Percentiles rank a stretch among this genome's conserved stretches.
Evolutionary conservation across 2,113 vertebrate genomes (phyloP).

Genomic region (Entelurus aequoreus): DNA sequence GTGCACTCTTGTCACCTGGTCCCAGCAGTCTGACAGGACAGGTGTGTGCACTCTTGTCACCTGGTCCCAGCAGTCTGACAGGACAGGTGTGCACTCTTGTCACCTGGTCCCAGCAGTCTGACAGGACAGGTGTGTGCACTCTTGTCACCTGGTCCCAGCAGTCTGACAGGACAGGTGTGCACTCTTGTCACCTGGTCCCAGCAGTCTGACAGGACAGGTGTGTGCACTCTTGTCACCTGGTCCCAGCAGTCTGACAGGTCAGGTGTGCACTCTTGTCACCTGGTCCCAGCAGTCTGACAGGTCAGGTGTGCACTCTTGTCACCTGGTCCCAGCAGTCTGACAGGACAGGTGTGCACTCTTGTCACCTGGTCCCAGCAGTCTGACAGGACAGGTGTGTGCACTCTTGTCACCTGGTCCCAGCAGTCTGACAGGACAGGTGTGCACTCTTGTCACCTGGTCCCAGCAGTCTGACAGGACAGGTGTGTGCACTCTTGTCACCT

Average conservation of each 20-base stretch:
- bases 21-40: too few species aligned
- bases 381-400: too few species aligned
- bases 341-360: too few species aligned
- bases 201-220: too few species aligned
- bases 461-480: too few species aligned
- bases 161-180: constrained; percentile 14
- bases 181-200: neutral
- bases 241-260: too few species aligned
- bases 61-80: neutral
- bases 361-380: neutral
- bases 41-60: neutral
- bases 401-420: neutral
- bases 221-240: neutral
- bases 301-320: constrained; percentile 8
- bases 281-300: too few species aligned
- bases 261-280: constrained; percentile 5
- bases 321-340: neutral
- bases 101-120: too few species aligned
- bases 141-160: neutral
- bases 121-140: constrained; percentile 2
- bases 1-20: constrained; percentile 9
- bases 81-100: constrained; percentile 9
- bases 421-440: too few species aligned
- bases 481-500: constrained; percentile 3
- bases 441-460: neutral